A percentile compares a stretch with the other conserved stretches of the same genome.
phyloP scores from a whole-genome alignment of 1,140 invertebrate species.

The Drosophila subpulchrella region DNA sequence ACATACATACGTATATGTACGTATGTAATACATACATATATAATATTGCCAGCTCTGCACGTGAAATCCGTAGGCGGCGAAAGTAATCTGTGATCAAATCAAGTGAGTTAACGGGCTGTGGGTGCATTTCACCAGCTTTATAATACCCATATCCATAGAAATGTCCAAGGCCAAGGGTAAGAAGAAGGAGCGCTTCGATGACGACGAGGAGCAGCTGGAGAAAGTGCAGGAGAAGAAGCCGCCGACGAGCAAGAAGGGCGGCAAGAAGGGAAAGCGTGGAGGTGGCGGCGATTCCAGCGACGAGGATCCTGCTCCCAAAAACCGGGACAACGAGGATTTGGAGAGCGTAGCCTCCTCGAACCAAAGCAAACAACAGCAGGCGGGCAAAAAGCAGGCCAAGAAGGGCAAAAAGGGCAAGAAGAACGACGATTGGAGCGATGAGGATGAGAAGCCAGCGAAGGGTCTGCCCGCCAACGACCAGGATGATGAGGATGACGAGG shows the following conservation, averaged over 20 bases:
- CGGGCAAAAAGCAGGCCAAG: conserved; percentile 56
- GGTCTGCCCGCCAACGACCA: conserved; percentile 15
- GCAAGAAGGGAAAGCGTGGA: conserved; percentile 77
- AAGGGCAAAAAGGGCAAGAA: conserved; percentile 77
- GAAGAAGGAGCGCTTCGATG: conserved; percentile 87
- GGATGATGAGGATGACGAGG: conserved; percentile 37
- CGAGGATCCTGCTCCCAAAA: conserved; percentile 53
- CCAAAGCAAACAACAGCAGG: conserved; percentile 86
- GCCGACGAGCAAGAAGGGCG: conserved; percentile 52
- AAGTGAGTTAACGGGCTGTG: conserved; percentile 8
- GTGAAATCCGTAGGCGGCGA: conserved; percentile 53
- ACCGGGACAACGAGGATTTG: conserved; percentile 85
- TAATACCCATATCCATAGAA: neutral
- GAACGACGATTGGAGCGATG: conserved; percentile 78
- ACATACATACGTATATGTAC: conserved; percentile 1
- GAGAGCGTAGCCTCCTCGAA: conserved; percentile 84
- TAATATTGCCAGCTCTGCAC: conserved; percentile 66
- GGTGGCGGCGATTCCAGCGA: conserved; percentile 74
- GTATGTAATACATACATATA: neutral
- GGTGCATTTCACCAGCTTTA: neutral
- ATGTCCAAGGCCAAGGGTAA: conserved; percentile 87
- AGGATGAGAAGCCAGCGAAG: conserved; percentile 82
- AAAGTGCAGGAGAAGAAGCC: conserved; percentile 67
- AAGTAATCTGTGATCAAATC: conserved; percentile 18
- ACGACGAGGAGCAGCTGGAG: conserved; percentile 85